Conservation (phyloP, 2,888 invertebrate species). For the Ochropleura leucogaster region DNA sequence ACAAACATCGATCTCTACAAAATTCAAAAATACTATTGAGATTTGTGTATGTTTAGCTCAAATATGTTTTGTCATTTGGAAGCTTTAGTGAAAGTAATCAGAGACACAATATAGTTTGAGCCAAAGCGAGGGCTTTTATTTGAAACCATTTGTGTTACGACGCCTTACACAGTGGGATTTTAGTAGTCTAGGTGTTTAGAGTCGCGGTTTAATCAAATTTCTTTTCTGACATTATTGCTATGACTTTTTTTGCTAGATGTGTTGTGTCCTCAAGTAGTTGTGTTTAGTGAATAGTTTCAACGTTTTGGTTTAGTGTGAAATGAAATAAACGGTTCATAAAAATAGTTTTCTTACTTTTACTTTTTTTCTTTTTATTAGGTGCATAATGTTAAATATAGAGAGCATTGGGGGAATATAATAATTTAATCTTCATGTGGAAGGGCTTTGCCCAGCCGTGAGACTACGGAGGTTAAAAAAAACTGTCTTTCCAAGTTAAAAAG, state of each 20-base stretch:
- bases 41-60: not conserved
- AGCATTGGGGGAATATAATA: not conserved
- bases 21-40: not conserved
- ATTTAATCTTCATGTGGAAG: too few species aligned
- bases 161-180: constrained; percentile 33
- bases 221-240: constrained; percentile 49
- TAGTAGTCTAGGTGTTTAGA: constrained; percentile 37
- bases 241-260: constrained; percentile 30
- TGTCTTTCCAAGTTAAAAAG: not conserved
- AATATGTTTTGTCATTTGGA: constrained; percentile 26
- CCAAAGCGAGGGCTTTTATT: constrained; percentile 45
- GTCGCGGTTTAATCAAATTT: constrained; percentile 60
- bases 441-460: not conserved
- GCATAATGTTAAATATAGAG: not conserved
- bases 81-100: constrained; percentile 44
- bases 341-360: not conserved
- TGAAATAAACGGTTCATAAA: not conserved
- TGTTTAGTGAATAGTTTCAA: not conserved
- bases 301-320: not conserved
- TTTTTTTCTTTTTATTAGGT: too few species aligned
- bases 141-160: constrained; percentile 48
- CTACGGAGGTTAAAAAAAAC: not conserved
- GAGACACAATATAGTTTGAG: constrained; percentile 45
- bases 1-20: not conserved
- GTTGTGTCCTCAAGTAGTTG: not conserved